Percentiles rank a stretch among this genome's conserved stretches.
phyloP scores from a whole-genome alignment of 2,888 invertebrate genomes.

The Prosopocoilus inquinatus region DNA sequence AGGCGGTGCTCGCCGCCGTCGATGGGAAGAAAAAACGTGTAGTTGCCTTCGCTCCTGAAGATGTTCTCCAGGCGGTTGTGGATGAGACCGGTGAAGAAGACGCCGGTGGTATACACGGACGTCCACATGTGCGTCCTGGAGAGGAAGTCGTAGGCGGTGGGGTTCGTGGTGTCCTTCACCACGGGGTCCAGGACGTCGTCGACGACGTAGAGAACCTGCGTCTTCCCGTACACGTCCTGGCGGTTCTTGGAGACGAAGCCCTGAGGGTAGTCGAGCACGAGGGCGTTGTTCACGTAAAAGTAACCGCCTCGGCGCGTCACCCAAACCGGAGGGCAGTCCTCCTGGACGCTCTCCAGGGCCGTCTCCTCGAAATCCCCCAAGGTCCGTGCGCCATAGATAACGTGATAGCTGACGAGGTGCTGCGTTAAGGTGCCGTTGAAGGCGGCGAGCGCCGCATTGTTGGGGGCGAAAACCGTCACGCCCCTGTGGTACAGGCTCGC shows the following conservation, averaged over 20 bases:
- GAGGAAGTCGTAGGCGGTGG: slow-evolving; percentile 75
- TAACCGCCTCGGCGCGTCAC: slow-evolving; percentile 66
- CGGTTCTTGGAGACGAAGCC: slow-evolving; percentile 34
- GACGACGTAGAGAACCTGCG: slow-evolving; percentile 72
- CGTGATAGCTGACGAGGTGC: slow-evolving; percentile 41
- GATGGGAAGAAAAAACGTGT: slow-evolving; percentile 86
- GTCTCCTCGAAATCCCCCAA: slow-evolving; percentile 55
- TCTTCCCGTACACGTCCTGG: slow-evolving; percentile 32
- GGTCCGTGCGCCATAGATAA: slow-evolving; percentile 58
- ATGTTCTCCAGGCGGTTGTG: slow-evolving; percentile 67
- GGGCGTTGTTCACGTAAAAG: slow-evolving; percentile 83
- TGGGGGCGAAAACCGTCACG: slow-evolving; percentile 82
- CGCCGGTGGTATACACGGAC: slow-evolving; percentile 17
- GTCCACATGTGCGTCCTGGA: slow-evolving; percentile 54
- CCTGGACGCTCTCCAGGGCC: slow-evolving; percentile 60
- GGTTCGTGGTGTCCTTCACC: slow-evolving; percentile 59
- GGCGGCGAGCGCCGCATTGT: slow-evolving; percentile 72
- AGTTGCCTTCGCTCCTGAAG: slow-evolving; percentile 70
- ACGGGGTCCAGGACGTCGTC: slow-evolving; percentile 81
- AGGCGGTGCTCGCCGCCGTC: slow-evolving; percentile 65
- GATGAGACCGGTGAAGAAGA: slow-evolving; percentile 33
- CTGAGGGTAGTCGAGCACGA: slow-evolving; percentile 61
- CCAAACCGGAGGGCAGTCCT: slow-evolving; percentile 83
- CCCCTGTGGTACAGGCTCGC: slow-evolving; percentile 68
- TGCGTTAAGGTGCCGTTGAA: slow-evolving; percentile 19